phyloP scores from a whole-genome alignment of 2,888 invertebrate genomes.

The Parnassius apollo region DNA sequence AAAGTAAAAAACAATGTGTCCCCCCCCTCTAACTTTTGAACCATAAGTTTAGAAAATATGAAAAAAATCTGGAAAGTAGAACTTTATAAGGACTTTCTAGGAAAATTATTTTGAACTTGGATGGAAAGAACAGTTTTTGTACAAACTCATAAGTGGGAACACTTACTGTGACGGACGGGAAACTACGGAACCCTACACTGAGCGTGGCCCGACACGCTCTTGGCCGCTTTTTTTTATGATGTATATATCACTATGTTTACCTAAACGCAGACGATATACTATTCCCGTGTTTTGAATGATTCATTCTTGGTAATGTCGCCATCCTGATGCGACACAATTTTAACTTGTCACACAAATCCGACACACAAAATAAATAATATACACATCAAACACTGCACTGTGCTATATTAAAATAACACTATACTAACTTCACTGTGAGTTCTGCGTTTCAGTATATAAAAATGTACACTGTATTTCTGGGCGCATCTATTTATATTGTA shows the following conservation, averaged over 20 bases:
- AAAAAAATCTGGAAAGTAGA: too few relatives aligned
- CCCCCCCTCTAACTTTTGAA: too few relatives aligned
- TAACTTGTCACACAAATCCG: slow-evolving; percentile 28
- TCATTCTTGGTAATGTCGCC: slow-evolving; percentile 74
- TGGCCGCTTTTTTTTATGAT: too few relatives aligned
- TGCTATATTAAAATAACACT: slow-evolving; percentile 34
- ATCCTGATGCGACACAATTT: slow-evolving; percentile 41
- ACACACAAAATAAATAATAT: slow-evolving; percentile 27
- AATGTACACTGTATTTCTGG: slow-evolving; percentile 15
- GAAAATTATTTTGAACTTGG: too few relatives aligned
- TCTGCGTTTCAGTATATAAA: slow-evolving; percentile 24
- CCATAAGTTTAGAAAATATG: too few relatives aligned
- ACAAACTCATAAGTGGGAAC: too few relatives aligned
- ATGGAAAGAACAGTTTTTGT: too few relatives aligned
- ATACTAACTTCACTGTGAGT: slow-evolving; percentile 37
- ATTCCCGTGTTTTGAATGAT: slow-evolving; percentile 62
- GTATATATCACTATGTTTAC: not conserved
- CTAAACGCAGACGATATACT: slow-evolving; percentile 41
- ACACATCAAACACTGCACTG: slow-evolving; percentile 26
- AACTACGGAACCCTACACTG: too few relatives aligned
- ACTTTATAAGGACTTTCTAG: too few relatives aligned
- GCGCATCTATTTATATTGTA: slow-evolving; percentile 38
- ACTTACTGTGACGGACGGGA: too few relatives aligned
- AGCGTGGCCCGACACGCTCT: too few relatives aligned
- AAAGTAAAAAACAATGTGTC: too few relatives aligned